phyloP scores from a whole-genome alignment of 2,888 invertebrate species.

The Pollenia labialis region DNA sequence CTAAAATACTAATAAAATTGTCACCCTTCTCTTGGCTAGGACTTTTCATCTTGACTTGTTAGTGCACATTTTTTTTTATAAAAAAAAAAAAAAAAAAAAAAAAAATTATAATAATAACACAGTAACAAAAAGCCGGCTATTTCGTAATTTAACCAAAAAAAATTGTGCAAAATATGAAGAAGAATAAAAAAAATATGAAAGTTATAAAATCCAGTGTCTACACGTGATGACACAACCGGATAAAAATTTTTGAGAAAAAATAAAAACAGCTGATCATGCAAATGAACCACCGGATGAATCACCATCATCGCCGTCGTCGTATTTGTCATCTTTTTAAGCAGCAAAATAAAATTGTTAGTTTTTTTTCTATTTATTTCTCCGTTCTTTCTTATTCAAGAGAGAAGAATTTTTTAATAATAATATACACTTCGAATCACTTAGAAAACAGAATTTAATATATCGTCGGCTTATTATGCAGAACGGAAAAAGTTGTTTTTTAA shows the following conservation, averaged over 20 bases:
- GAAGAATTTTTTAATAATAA: neutral
- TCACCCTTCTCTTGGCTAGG: neutral
- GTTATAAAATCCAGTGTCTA: slow-evolving; percentile 44
- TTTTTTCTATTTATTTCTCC: slow-evolving; percentile 7
- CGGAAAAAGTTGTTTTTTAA: too few species aligned
- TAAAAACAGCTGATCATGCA: slow-evolving; percentile 68
- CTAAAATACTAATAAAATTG: neutral
- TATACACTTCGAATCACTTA: neutral
- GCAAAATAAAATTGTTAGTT: neutral
- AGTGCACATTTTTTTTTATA: slow-evolving; percentile 33
- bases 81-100: too few species aligned
- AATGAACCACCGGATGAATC: slow-evolving; percentile 66
- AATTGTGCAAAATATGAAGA: neutral
- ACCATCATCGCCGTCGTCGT: slow-evolving; percentile 20
- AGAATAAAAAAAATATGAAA: slow-evolving; percentile 8
- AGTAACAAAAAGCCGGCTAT: slow-evolving; percentile 66
- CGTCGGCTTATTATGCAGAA: too few species aligned
- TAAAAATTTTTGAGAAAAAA: slow-evolving; percentile 14
- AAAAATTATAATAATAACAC: slow-evolving; percentile 74
- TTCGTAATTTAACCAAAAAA: slow-evolving; percentile 46
- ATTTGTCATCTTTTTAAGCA: neutral
- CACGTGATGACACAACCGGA: slow-evolving; percentile 66
- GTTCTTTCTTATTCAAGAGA: slow-evolving; percentile 17
- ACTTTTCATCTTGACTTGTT: neutral
- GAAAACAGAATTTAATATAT: too few species aligned